A percentile compares a stretch with the other conserved stretches of the same genome.
These are phyloP conservation scores for Oxyruncus cristatus DNA, from an alignment of 2,113 vertebrate genomes.

Conservation along the genomic window DNA sequence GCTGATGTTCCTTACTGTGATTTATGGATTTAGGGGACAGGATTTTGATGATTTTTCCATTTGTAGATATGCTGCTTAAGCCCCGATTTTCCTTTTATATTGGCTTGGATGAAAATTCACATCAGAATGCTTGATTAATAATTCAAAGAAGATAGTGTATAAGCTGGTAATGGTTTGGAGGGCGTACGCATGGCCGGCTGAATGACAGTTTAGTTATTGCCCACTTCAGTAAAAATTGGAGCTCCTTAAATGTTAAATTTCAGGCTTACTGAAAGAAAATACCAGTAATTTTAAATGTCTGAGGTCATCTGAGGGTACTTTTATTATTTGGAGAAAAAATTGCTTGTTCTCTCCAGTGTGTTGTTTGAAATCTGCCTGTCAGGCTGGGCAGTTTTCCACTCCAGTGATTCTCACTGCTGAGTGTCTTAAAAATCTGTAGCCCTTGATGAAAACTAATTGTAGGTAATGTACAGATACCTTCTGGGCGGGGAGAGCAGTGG, in stretches of 20 bases:
- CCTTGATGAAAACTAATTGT: not conserved
- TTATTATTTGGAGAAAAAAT: not conserved
- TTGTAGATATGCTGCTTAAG: not conserved
- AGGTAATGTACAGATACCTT: not conserved
- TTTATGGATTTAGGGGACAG: not conserved
- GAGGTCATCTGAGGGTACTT: not conserved
- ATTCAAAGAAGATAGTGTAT: not conserved
- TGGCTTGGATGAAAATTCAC: not conserved
- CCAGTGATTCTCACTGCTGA: not conserved
- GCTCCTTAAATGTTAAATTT: not conserved
- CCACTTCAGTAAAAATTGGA: not conserved
- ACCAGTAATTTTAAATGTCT: not conserved
- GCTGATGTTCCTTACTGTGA: not conserved
- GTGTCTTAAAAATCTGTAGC: not conserved
- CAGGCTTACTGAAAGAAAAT: not conserved
- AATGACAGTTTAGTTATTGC: not conserved
- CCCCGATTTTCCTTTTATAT: not conserved
- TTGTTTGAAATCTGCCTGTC: not conserved
- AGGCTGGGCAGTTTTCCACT: not conserved
- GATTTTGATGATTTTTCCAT: constrained; percentile 18
- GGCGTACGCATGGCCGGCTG: not conserved
- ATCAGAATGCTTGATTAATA: not conserved
- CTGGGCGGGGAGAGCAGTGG: not conserved
- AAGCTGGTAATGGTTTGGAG: not conserved
- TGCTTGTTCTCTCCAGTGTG: not conserved